A percentile compares a stretch with the other conserved stretches of the same genome.
Evolutionary conservation across 2,888 invertebrate genomes (phyloP).

Genomic region (Pharmacophagus antenor): DNA sequence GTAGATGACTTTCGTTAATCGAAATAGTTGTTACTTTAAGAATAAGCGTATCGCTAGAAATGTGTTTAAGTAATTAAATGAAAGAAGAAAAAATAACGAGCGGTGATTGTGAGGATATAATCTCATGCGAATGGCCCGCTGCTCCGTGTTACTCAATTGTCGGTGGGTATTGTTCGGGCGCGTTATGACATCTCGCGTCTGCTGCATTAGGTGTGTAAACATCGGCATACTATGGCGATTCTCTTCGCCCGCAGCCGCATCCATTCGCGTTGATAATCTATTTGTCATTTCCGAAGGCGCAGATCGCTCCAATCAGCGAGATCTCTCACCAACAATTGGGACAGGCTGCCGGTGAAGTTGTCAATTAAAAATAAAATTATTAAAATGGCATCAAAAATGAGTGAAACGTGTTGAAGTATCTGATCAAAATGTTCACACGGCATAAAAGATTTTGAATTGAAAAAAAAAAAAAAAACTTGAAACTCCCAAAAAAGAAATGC

Average conservation of each 20-base stretch:
- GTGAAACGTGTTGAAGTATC: too few species aligned
- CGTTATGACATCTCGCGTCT: conserved; percentile 11
- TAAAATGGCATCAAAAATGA: too few species aligned
- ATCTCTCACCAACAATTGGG: too few species aligned
- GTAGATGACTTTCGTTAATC: neutral
- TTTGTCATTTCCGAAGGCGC: too few species aligned
- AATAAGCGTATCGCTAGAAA: neutral
- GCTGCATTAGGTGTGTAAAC: conserved; percentile 16
- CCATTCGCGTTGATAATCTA: conserved; percentile 4
- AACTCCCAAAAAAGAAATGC: too few species aligned
- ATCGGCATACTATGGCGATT: conserved; percentile 17
- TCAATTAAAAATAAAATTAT: too few species aligned
- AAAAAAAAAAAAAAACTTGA: neutral
- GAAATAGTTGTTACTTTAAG: neutral
- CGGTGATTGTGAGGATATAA: conserved; percentile 9
- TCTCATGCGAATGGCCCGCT: conserved; percentile 6
- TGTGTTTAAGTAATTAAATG: conserved; percentile 6
- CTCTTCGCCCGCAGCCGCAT: neutral
- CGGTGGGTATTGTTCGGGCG: conserved; percentile 5
- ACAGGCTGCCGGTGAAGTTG: too few species aligned
- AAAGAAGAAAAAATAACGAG: conserved; percentile 3
- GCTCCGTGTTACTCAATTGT: conserved; percentile 11
- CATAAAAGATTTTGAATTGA: neutral
- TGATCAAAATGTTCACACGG: too few species aligned
- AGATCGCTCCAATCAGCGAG: too few species aligned